Evolutionary conservation across 1,140 invertebrate species (phyloP).

Genomic region (Nymphalis io): DNA sequence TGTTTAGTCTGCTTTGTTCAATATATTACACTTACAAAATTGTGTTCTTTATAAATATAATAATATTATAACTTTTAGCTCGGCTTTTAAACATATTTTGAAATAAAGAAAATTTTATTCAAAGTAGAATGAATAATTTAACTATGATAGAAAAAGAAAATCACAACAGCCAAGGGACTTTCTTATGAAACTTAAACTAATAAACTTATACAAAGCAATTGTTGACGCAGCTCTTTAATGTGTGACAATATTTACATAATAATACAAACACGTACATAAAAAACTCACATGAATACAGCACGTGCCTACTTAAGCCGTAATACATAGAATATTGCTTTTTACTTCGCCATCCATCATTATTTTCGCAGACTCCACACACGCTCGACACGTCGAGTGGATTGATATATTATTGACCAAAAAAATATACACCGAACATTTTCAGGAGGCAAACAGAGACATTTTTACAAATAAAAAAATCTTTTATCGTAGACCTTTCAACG

Average conservation of each 20-base stretch:
- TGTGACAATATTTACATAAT: conserved; percentile 1
- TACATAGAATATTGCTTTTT: conserved; percentile 40
- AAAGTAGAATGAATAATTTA: neutral
- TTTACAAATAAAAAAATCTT: conserved; percentile 18
- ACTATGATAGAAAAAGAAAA: neutral
- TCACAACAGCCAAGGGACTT: neutral
- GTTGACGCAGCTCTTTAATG: neutral
- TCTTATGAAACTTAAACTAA: neutral
- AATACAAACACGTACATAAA: neutral
- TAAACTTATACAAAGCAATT: neutral
- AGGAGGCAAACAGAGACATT: conserved; percentile 22
- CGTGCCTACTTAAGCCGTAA: conserved; percentile 27
- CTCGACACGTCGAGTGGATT: conserved; percentile 35
- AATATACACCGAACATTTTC: conserved; percentile 34
- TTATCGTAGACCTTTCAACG: conserved; percentile 4
- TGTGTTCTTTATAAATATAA: no score
- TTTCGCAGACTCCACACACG: conserved; percentile 32
- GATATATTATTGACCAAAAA: conserved; percentile 43
- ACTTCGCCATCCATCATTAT: conserved; percentile 43
- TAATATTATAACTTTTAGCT: no score
- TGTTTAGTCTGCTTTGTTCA: no score
- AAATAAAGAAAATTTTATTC: neutral
- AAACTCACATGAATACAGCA: conserved; percentile 24
- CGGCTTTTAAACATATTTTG: no score
- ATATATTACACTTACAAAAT: no score